Conservation (phyloP, 2,888 invertebrate genomes). For the Coenonympha glycerion region DNA sequence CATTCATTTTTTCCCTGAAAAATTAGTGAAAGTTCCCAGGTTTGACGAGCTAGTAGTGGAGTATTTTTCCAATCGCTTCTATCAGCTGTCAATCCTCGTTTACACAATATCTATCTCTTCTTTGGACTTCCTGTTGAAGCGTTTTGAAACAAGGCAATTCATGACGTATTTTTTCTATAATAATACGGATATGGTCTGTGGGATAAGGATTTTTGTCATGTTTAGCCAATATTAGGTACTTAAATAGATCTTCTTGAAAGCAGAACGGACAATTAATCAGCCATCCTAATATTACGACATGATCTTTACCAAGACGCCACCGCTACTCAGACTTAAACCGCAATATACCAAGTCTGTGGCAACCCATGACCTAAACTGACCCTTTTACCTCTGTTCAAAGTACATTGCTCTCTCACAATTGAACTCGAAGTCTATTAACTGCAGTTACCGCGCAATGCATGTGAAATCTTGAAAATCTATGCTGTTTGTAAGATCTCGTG, state of each 20-base stretch:
- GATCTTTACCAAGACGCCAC: slow-evolving; percentile 37
- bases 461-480: slow-evolving; percentile 27
- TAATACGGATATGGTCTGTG: too few species aligned
- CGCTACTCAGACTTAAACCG: slow-evolving; percentile 24
- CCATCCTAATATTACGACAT: slow-evolving; percentile 52
- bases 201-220: too few species aligned
- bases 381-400: slow-evolving; percentile 23
- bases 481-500: slow-evolving; percentile 32
- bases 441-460: slow-evolving; percentile 29
- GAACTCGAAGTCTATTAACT: slow-evolving; percentile 7
- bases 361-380: slow-evolving; percentile 33
- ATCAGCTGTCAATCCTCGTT: too few species aligned
- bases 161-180: too few species aligned
- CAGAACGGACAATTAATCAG: slow-evolving; percentile 57
- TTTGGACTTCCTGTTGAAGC: too few species aligned
- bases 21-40: too few species aligned
- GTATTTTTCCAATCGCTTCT: too few species aligned
- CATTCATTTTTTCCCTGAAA: too few species aligned
- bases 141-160: too few species aligned
- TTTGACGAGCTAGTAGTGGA: too few species aligned
- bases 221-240: too few species aligned
- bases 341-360: slow-evolving; percentile 28
- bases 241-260: slow-evolving; percentile 45
- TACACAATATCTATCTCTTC: too few species aligned
- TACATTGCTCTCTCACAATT: slow-evolving; percentile 27